Evolutionary conservation across 2,113 vertebrate genomes (phyloP).

Genomic region (Lota lota): DNA sequence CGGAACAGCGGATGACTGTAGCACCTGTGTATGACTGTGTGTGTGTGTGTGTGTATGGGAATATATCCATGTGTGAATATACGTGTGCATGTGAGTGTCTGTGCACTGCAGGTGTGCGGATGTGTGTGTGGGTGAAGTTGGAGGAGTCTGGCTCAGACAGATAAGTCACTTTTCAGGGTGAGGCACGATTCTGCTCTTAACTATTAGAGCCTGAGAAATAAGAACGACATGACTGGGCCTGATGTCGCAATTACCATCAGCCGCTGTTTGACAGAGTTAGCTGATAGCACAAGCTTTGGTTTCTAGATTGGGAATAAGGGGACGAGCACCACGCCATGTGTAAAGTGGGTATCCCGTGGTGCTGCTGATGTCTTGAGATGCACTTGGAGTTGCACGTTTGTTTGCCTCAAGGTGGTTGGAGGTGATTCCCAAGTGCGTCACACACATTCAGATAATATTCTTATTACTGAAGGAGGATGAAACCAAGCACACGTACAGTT

Average conservation of each 20-base stretch:
- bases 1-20: no score
- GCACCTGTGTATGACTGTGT: no score
- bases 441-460: no score
- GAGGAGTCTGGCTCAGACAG: constrained; percentile 12
- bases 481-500: no score
- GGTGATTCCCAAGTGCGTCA: no score
- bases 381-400: neutral
- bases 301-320: constrained; percentile 31
- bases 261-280: constrained; percentile 19
- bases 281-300: constrained; percentile 22
- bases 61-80: no score
- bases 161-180: constrained; percentile 25
- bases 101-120: neutral
- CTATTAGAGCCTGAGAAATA: constrained; percentile 37
- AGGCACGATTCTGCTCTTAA: constrained; percentile 27
- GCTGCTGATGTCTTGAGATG: no score
- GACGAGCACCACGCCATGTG: neutral
- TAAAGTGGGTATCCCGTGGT: no score
- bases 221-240: constrained; percentile 29
- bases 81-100: no score
- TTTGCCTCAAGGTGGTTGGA: neutral
- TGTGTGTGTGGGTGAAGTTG: neutral
- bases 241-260: constrained; percentile 50
- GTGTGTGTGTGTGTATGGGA: no score
- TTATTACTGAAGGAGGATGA: no score